Base-by-base conservation (phyloP, 1,140 invertebrate genomes). In the Drosophila bifasciata region DNA sequence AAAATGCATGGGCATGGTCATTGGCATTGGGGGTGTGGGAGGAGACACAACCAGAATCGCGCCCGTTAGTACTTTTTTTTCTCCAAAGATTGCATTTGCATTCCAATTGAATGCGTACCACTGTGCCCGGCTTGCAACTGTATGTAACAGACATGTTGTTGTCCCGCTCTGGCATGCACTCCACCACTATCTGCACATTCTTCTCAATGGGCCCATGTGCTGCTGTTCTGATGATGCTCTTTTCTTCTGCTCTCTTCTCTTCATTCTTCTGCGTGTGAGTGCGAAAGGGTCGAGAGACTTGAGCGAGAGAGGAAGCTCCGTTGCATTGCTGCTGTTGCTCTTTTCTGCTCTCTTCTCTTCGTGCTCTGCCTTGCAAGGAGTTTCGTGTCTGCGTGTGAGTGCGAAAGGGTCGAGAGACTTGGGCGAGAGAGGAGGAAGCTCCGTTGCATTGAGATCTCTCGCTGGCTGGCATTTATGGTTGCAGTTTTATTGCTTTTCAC, bases 191-290 rank as follows among this genome's bases (percentile, higher is more conserved):
- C 62, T 67, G 32, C 44, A 15, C 62, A 49, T 63, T 46, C 48
- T 64, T 15, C 52, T 69, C 66, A 69, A 69, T 69, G 66, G 66
- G 66, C 32, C 32, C 66, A 68, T 41, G 64, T 63, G 55, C 32
- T 21, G 19, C n/a, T 32, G 28, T 32, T 32, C 7, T 28, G 25
- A 7, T 28, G 6, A 3, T 32, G 9, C 28, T 32, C 25, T 11
- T 9, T 11, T 32, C 28, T 28, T 32, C 32, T 36, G 3, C 3
- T 36, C 28, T 32, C 9, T 9, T 32, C n/a, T n/a, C n/a, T n/a
- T n/a, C n/a, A n/a, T n/a, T n/a, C n/a, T n/a, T 41, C 25, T 52
- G 61, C 62, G 45, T 25, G 48, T 28, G 64, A 28, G 64, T 9
- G 28, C 36, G 50, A 23, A 36, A 44, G 62, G 17, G n/a, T n/a